A percentile compares a stretch with the other conserved stretches of the same genome.
These are phyloP conservation scores for Spheniscus humboldti DNA, from an alignment of 2,797 vertebrate genomes.

Conservation along the genomic window DNA sequence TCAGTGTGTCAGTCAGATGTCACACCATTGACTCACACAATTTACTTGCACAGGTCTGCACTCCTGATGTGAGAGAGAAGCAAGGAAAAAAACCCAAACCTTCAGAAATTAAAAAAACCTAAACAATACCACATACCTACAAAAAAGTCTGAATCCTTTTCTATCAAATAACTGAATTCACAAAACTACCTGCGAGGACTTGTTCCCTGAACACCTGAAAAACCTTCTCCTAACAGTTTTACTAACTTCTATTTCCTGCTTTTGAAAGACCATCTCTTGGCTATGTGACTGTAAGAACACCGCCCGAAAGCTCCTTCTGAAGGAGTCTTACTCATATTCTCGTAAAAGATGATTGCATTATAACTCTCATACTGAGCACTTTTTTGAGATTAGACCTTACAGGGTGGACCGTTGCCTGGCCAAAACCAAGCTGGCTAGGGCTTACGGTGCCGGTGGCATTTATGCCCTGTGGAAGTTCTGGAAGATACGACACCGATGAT, in stretches of 20 bases:
- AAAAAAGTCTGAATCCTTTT: not conserved
- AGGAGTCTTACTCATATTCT: not conserved
- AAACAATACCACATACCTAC: not conserved
- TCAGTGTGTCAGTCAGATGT: not conserved
- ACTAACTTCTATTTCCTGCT: not conserved
- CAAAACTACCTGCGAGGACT: not conserved
- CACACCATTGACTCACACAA: not conserved
- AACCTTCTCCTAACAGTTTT: not conserved
- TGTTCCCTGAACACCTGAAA: not conserved
- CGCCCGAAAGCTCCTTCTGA: not conserved
- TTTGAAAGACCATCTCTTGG: not conserved
- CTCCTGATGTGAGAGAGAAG: not conserved
- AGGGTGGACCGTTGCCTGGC: not conserved
- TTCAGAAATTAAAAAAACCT: not conserved
- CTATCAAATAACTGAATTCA: not conserved
- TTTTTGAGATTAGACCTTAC: not conserved
- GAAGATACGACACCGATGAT: not conserved
- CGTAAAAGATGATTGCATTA: not conserved
- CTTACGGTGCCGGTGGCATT: not conserved
- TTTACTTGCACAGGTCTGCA: not conserved
- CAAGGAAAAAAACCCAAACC: not conserved
- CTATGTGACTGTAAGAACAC: not conserved
- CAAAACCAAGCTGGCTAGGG: not conserved
- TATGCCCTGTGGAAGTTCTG: not conserved
- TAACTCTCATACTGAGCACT: slow-evolving; percentile 17